Evolutionary conservation across 2,888 invertebrate genomes (phyloP).

Genomic region (Eledona agricola): DNA sequence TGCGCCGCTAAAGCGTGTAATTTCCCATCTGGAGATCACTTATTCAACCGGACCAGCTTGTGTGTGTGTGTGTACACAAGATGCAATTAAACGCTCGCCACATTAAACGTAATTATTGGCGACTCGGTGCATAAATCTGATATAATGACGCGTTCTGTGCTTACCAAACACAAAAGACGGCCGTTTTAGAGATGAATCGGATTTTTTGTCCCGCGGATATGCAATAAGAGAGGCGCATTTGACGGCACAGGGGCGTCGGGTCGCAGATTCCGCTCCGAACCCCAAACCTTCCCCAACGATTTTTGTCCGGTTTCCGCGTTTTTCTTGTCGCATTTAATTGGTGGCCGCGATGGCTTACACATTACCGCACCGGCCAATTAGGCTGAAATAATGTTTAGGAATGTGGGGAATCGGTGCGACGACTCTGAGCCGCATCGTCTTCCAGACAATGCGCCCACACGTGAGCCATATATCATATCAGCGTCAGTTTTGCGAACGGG

Average conservation of each 20-base stretch:
- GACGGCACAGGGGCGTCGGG: conserved; percentile 8
- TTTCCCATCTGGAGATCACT: conserved; percentile 8
- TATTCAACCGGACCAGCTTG: conserved; percentile 7
- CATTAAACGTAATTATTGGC: conserved; percentile 29
- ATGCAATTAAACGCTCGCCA: conserved; percentile 26
- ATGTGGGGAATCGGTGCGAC: too few relatives aligned
- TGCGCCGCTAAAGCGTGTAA: background rate
- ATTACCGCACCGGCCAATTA: too few relatives aligned
- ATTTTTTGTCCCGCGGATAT: conserved; percentile 24
- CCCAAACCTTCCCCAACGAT: too few relatives aligned
- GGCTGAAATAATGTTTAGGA: too few relatives aligned
- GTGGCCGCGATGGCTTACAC: too few relatives aligned
- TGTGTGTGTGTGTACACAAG: conserved; percentile 11
- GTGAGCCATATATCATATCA: conserved; percentile 48
- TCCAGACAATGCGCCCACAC: conserved; percentile 46
- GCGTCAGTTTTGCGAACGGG: conserved; percentile 48
- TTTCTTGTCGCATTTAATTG: too few relatives aligned
- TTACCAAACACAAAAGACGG: conserved; percentile 11
- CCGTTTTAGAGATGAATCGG: conserved; percentile 23
- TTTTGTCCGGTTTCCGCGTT: too few relatives aligned
- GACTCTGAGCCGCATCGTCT: too few relatives aligned
- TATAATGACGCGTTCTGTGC: conserved; percentile 21
- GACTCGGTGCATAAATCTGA: conserved; percentile 28
- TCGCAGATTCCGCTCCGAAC: background rate
- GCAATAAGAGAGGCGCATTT: conserved; percentile 21